Conservation (phyloP, 2,888 invertebrate genomes). For the Chalcis sispes region DNA sequence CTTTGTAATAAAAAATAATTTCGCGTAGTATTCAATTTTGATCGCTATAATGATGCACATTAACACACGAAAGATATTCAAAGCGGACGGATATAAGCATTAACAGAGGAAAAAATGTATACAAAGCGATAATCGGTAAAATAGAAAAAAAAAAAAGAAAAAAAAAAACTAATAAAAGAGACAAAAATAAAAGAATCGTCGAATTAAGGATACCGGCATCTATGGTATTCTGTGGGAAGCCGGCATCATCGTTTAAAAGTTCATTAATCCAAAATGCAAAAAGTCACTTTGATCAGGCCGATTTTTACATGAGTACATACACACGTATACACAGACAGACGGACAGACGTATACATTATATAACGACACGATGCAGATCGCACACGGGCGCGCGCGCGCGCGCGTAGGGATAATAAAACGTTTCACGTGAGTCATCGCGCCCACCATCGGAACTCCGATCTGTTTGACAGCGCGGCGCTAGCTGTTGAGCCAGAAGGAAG, state of each 20-base stretch:
- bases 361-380: too few relatives aligned
- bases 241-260: constrained; percentile 6
- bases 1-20: too few relatives aligned
- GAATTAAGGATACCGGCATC: too few relatives aligned
- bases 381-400: not conserved
- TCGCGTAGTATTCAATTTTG: too few relatives aligned
- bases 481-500: not conserved
- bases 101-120: too few relatives aligned
- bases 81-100: too few relatives aligned
- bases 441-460: constrained; percentile 11
- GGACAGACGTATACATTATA: too few relatives aligned
- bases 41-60: too few relatives aligned
- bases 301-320: constrained; percentile 34
- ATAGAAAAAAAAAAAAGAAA: constrained; percentile 7
- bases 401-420: constrained; percentile 39
- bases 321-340: too few relatives aligned
- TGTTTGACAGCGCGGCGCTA: constrained; percentile 37
- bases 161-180: constrained; percentile 5
- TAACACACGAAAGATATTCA: too few relatives aligned
- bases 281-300: constrained; percentile 31
- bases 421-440: constrained; percentile 42
- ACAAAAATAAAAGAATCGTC: too few relatives aligned
- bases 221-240: constrained; percentile 6
- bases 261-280: constrained; percentile 26
- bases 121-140: too few relatives aligned